Evolutionary conservation across 2,888 invertebrate species (phyloP).

Genomic region (Hydriomena furcata): DNA sequence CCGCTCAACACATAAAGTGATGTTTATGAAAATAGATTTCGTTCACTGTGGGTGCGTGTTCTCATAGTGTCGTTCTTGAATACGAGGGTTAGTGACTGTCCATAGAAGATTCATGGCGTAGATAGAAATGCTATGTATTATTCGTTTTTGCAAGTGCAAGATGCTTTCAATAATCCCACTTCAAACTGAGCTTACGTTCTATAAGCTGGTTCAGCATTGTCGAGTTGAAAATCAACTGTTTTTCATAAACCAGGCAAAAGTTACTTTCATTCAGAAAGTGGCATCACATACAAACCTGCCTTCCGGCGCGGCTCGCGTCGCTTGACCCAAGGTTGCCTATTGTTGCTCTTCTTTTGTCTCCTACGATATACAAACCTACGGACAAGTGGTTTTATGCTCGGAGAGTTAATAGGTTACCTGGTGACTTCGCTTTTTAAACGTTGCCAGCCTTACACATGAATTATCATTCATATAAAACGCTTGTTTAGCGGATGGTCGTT

Average conservation of each 20-base stretch:
- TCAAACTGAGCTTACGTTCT: no score
- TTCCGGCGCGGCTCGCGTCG: slow-evolving; percentile 27
- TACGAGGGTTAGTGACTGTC: no score
- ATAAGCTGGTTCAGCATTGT: not conserved
- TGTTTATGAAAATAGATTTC: no score
- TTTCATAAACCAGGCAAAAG: slow-evolving; percentile 9
- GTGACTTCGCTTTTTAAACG: slow-evolving; percentile 11
- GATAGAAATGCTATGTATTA: no score
- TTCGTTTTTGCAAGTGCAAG: no score
- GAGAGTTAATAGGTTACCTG: slow-evolving; percentile 32
- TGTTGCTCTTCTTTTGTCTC: slow-evolving; percentile 38
- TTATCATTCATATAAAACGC: no score
- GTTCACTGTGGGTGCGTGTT: no score
- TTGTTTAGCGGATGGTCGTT: no score
- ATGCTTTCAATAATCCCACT: no score
- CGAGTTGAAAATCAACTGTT: not conserved
- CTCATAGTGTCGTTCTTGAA: no score
- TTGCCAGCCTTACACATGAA: not conserved
- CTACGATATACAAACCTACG: slow-evolving; percentile 16
- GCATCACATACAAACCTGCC: slow-evolving; percentile 29
- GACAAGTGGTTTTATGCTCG: slow-evolving; percentile 28
- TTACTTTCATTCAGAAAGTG: slow-evolving; percentile 25
- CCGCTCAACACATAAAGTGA: no score
- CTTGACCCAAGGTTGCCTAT: slow-evolving; percentile 37
- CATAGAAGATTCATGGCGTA: no score